phyloP scores from a whole-genome alignment of 2,797 vertebrate genomes.

The Centropyge bicolor region DNA sequence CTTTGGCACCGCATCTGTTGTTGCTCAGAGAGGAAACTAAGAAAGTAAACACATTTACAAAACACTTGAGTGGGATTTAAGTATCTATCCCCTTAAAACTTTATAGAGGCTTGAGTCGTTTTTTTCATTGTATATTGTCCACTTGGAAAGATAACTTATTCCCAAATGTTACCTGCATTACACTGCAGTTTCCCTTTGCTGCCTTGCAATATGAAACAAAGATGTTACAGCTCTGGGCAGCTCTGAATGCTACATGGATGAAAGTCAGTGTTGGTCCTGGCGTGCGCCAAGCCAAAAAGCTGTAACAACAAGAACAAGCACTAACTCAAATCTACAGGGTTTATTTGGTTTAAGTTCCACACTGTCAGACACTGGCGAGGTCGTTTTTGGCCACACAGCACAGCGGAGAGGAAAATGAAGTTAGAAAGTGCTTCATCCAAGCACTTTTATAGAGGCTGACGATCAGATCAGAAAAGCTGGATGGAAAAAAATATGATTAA shows the following conservation, averaged over 20 bases:
- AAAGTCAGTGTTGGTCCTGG: slow-evolving; percentile 64
- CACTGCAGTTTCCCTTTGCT: slow-evolving; percentile 23
- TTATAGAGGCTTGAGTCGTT: slow-evolving; percentile 18
- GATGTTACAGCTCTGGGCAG: slow-evolving; percentile 59
- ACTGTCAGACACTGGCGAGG: slow-evolving; percentile 70
- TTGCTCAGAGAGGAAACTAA: slow-evolving; percentile 5
- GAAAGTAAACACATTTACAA: slow-evolving; percentile 3
- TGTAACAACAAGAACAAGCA: slow-evolving; percentile 80
- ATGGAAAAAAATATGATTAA: slow-evolving; percentile 25
- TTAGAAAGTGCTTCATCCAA: slow-evolving; percentile 45
- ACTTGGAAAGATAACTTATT: not conserved
- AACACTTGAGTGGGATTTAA: slow-evolving; percentile 22
- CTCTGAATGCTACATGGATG: slow-evolving; percentile 57
- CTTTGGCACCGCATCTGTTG: slow-evolving; percentile 25
- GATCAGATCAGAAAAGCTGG: slow-evolving; percentile 30
- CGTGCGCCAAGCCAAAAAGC: slow-evolving; percentile 70
- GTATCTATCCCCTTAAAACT: slow-evolving; percentile 13
- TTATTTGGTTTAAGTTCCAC: slow-evolving; percentile 78
- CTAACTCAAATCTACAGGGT: slow-evolving; percentile 74
- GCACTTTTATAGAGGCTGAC: slow-evolving; percentile 40
- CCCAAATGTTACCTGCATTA: slow-evolving; percentile 17
- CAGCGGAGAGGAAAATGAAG: slow-evolving; percentile 58
- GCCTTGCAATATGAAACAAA: slow-evolving; percentile 47
- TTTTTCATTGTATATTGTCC: not conserved
- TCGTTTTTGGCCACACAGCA: slow-evolving; percentile 51